Percentiles rank a stretch among this genome's conserved stretches.
Evolutionary conservation across 2,113 vertebrate genomes (phyloP).

Genomic region (Catagonus wagneri): DNA sequence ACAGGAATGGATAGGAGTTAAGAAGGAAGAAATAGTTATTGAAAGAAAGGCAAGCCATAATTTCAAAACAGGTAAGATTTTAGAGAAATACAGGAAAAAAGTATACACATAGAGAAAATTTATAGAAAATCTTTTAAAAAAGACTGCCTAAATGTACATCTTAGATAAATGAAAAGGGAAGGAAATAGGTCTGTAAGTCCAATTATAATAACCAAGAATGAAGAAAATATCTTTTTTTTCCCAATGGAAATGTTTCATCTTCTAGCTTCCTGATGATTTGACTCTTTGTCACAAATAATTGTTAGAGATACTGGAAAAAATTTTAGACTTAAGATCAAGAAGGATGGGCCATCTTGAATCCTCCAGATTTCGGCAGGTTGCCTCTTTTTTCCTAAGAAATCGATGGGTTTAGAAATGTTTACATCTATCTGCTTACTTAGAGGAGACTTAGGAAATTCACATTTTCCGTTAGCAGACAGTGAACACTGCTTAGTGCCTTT

Average conservation of each 20-base stretch:
- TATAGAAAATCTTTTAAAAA: background rate
- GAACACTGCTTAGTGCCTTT: slow-evolving; percentile 26
- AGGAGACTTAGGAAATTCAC: slow-evolving; percentile 53
- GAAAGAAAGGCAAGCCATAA: background rate
- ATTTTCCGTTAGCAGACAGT: slow-evolving; percentile 55
- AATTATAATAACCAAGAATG: background rate
- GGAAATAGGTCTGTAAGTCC: background rate
- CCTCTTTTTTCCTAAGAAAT: background rate
- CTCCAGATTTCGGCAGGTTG: slow-evolving; percentile 18
- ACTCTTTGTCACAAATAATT: background rate
- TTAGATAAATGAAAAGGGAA: slow-evolving; percentile 19
- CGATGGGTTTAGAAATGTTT: slow-evolving; percentile 31
- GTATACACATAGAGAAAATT: background rate
- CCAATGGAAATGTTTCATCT: background rate
- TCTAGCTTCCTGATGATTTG: slow-evolving; percentile 42
- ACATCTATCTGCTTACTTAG: slow-evolving; percentile 49
- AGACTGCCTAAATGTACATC: background rate
- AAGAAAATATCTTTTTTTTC: slow-evolving; percentile 20
- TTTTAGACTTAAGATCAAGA: slow-evolving; percentile 21
- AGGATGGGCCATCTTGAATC: slow-evolving; percentile 45
- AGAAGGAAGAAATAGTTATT: background rate
- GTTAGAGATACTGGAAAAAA: slow-evolving; percentile 7
- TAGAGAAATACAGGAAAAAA: slow-evolving; percentile 30
- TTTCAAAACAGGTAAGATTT: slow-evolving; percentile 11
- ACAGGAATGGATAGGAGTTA: background rate